phyloP scores from a whole-genome alignment of 2,888 invertebrate genomes.

The Mayetiola destructor region DNA sequence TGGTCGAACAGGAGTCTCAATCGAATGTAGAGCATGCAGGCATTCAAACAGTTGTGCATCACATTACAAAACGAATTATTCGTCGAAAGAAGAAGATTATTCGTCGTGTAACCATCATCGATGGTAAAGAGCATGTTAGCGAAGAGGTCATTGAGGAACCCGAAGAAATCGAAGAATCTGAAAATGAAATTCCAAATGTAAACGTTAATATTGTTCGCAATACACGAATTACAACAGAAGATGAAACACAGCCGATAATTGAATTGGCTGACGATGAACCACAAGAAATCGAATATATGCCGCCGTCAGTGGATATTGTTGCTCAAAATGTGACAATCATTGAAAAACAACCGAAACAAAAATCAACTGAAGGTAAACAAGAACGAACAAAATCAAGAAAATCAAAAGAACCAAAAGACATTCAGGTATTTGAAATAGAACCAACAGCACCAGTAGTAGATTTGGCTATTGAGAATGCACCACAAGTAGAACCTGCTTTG shows the following conservation, averaged over 20 bases:
- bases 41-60: slow-evolving; percentile 66
- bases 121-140: slow-evolving; percentile 69
- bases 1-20: too few species aligned
- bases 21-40: slow-evolving; percentile 37
- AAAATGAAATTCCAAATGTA: slow-evolving; percentile 27
- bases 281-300: background rate
- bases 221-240: slow-evolving; percentile 27
- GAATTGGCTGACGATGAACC: background rate
- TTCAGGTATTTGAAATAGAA: slow-evolving; percentile 35
- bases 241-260: slow-evolving; percentile 8
- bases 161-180: slow-evolving; percentile 37
- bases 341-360: background rate
- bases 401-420: slow-evolving; percentile 21
- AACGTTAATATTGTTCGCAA: slow-evolving; percentile 41
- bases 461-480: slow-evolving; percentile 25
- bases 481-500: slow-evolving; percentile 15
- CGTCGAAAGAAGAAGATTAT: slow-evolving; percentile 61
- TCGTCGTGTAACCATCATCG: slow-evolving; percentile 57
- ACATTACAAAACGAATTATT: slow-evolving; percentile 64
- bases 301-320: background rate
- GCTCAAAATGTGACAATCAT: background rate
- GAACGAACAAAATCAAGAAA: background rate
- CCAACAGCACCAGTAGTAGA: slow-evolving; percentile 34
- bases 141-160: slow-evolving; percentile 78
- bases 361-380: background rate